Evolutionary conservation across 1,140 invertebrate genomes (phyloP).

Genomic region (Drosophila bifasciata): DNA sequence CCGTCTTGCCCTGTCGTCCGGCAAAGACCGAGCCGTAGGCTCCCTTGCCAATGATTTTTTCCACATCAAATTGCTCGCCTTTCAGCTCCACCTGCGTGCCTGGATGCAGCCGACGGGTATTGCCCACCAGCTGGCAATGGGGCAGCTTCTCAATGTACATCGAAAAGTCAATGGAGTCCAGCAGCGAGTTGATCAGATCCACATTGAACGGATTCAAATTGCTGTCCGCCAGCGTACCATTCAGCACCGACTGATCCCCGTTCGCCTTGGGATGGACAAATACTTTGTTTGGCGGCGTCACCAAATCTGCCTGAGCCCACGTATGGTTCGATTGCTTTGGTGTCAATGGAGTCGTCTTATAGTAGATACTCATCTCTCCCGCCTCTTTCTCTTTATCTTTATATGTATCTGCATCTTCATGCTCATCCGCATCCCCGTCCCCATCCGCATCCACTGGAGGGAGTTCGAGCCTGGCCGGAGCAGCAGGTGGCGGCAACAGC

Average conservation of each 20-base stretch:
- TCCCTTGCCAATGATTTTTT: slow-evolving; percentile 90
- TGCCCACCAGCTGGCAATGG: slow-evolving; percentile 64
- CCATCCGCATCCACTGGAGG: too few species aligned
- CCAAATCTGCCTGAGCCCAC: slow-evolving; percentile 46
- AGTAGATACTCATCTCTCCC: slow-evolving; percentile 72
- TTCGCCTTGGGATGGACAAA: slow-evolving; percentile 49
- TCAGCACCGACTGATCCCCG: slow-evolving; percentile 36
- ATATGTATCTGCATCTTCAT: not conserved
- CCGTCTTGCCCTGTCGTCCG: slow-evolving; percentile 51
- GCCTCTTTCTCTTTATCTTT: slow-evolving; percentile 12
- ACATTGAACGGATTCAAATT: slow-evolving; percentile 86
- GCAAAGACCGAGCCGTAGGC: slow-evolving; percentile 89
- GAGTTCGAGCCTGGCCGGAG: not conserved
- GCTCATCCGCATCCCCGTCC: not conserved
- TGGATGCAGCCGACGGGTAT: slow-evolving; percentile 76
- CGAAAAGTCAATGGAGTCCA: slow-evolving; percentile 85
- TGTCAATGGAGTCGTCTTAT: slow-evolving; percentile 65
- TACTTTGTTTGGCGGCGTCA: slow-evolving; percentile 4
- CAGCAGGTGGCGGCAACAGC: slow-evolving; percentile 32
- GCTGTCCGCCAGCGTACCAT: slow-evolving; percentile 39
- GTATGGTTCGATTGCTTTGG: slow-evolving; percentile 56
- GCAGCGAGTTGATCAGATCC: slow-evolving; percentile 85
- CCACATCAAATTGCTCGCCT: slow-evolving; percentile 87
- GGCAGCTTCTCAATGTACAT: slow-evolving; percentile 65
- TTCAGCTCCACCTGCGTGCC: slow-evolving; percentile 84